phyloP scores from a whole-genome alignment of 53 echinoderm and acorn worm species.

The Arbacia lixula region DNA sequence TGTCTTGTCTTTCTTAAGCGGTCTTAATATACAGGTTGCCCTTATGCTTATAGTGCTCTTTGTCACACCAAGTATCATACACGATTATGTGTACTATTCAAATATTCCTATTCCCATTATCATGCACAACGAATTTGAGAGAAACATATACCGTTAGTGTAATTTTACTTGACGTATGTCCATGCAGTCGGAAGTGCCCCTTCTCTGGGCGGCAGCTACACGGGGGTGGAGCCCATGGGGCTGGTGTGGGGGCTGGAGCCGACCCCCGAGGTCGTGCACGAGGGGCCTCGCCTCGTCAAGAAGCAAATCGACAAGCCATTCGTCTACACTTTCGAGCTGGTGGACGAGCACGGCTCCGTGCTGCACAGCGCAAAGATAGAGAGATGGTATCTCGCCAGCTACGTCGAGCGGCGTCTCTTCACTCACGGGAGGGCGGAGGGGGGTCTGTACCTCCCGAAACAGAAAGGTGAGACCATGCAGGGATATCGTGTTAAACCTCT shows the following conservation, averaged over 20 bases:
- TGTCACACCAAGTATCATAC: no score
- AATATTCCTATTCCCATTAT: no score
- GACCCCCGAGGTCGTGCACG: conserved; percentile 3
- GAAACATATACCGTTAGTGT: no score
- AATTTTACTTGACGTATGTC: not conserved
- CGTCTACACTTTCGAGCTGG: conserved; percentile 44
- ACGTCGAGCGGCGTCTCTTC: conserved; percentile 16
- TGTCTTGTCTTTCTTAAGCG: no score
- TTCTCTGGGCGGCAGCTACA: conserved; percentile 36
- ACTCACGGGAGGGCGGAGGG: conserved; percentile 22
- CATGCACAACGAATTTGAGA: no score
- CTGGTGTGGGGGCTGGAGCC: conserved; percentile 30
- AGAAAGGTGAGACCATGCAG: conserved; percentile 46
- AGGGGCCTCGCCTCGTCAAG: conserved; percentile 32
- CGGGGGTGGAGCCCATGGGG: conserved; percentile 39
- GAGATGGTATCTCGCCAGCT: conserved; percentile 44
- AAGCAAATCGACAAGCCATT: conserved; percentile 24
- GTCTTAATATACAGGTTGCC: no score
- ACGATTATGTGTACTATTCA: no score
- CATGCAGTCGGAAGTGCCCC: conserved; percentile 2
- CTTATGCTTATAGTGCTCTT: no score
- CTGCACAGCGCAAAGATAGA: conserved; percentile 7
- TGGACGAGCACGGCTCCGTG: conserved; percentile 3
- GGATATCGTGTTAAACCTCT: no score
- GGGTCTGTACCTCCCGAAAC: conserved; percentile 18